Evolutionary conservation across 2,888 invertebrate species (phyloP).

Genomic region (Panzeria rudis): DNA sequence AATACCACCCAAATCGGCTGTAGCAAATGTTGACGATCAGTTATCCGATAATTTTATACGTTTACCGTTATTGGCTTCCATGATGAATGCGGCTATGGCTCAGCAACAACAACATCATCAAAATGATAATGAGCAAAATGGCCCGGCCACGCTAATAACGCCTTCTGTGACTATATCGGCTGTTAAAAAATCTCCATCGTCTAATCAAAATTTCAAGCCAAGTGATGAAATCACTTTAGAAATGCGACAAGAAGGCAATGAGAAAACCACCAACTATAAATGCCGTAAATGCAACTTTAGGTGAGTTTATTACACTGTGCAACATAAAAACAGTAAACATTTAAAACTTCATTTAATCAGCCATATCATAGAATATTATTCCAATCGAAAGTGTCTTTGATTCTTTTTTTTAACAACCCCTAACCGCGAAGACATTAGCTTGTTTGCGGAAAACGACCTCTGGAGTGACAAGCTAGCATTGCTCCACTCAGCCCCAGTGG

Average conservation of each 20-base stretch:
- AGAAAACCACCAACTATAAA: slow-evolving; percentile 92
- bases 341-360: too few species aligned
- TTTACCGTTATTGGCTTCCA: slow-evolving; percentile 79
- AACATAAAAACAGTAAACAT: background rate
- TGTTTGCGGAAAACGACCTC: too few species aligned
- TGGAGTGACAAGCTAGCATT: too few species aligned
- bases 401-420: too few species aligned
- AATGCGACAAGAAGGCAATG: slow-evolving; percentile 83
- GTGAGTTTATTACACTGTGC: slow-evolving; percentile 82
- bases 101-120: slow-evolving; percentile 79
- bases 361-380: background rate
- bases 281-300: slow-evolving; percentile 95
- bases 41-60: slow-evolving; percentile 79
- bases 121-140: slow-evolving; percentile 76
- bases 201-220: slow-evolving; percentile 85
- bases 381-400: too few species aligned
- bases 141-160: slow-evolving; percentile 78
- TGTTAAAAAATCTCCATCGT: slow-evolving; percentile 83
- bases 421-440: too few species aligned
- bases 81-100: slow-evolving; percentile 81
- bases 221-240: slow-evolving; percentile 85
- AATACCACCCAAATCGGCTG: slow-evolving; percentile 69
- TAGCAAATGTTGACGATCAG: slow-evolving; percentile 68
- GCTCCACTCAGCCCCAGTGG: too few species aligned
- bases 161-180: slow-evolving; percentile 81